Conservation (phyloP, 1,140 invertebrate genomes). For the Saccostrea echinata region DNA sequence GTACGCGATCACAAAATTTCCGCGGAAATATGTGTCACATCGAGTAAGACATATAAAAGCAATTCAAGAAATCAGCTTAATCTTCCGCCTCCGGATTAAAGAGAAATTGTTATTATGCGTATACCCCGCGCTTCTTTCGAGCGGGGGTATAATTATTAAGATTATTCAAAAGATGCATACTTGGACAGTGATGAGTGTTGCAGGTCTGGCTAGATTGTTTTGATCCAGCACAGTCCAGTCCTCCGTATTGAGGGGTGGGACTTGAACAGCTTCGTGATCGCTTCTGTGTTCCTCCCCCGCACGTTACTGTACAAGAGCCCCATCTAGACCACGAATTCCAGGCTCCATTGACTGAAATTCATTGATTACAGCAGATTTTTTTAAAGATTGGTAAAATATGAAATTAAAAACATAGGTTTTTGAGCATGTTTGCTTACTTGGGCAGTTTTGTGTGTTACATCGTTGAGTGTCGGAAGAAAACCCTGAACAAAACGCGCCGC, state of each 20-base stretch:
- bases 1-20: too few relatives aligned
- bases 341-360: not conserved
- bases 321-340: not conserved
- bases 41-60: too few relatives aligned
- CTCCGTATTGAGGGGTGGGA: conserved; percentile 33
- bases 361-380: not conserved
- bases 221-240: not conserved
- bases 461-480: conserved; percentile 13
- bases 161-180: not conserved
- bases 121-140: too few relatives aligned
- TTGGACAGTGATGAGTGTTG: conserved; percentile 4
- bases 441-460: conserved; percentile 51
- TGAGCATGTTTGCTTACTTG: not conserved
- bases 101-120: too few relatives aligned
- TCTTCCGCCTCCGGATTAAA: too few relatives aligned
- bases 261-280: conserved; percentile 9
- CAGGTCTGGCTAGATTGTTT: not conserved
- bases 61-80: too few relatives aligned
- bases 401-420: too few relatives aligned
- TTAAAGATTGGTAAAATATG: too few relatives aligned
- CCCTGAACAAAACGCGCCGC: conserved; percentile 65
- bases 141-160: not conserved
- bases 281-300: conserved; percentile 9
- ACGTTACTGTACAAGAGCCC: not conserved
- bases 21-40: too few relatives aligned